Evolutionary conservation across 2,797 vertebrate genomes (phyloP).

Genomic region (Coregonus sp.): DNA sequence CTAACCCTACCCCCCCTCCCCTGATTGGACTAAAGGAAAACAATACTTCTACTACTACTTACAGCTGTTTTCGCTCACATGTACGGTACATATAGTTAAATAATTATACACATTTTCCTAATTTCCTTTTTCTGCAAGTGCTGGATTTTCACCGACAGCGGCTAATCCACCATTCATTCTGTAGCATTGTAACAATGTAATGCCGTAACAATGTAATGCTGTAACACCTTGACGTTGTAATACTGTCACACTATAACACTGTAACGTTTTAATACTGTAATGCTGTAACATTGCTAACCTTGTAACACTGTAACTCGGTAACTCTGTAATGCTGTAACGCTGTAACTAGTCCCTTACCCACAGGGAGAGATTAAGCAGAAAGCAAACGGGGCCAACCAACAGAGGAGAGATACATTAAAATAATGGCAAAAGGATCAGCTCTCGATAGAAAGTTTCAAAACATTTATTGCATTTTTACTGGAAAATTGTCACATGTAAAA

Average conservation of each 20-base stretch:
- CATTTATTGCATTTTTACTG: neutral
- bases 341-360: slow-evolving; percentile 21
- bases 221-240: neutral
- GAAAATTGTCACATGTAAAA: neutral
- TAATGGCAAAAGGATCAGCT: slow-evolving; percentile 9
- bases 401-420: slow-evolving; percentile 35
- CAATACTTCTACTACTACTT: too few relatives aligned
- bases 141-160: too few relatives aligned
- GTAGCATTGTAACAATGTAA: too few relatives aligned
- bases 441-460: neutral
- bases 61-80: too few relatives aligned
- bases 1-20: too few relatives aligned
- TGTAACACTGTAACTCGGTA: neutral
- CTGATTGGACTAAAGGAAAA: too few relatives aligned
- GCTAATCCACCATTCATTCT: too few relatives aligned
- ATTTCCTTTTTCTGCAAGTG: too few relatives aligned
- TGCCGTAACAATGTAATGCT: neutral
- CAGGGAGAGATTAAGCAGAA: slow-evolving; percentile 27
- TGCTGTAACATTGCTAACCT: neutral
- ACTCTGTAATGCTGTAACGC: slow-evolving; percentile 10
- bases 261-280: neutral
- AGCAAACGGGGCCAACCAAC: slow-evolving; percentile 12
- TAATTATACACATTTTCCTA: too few relatives aligned
- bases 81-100: too few relatives aligned
- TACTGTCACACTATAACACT: neutral